phyloP scores from a whole-genome alignment of 2,113 vertebrate species.

The Plecotus auritus region DNA sequence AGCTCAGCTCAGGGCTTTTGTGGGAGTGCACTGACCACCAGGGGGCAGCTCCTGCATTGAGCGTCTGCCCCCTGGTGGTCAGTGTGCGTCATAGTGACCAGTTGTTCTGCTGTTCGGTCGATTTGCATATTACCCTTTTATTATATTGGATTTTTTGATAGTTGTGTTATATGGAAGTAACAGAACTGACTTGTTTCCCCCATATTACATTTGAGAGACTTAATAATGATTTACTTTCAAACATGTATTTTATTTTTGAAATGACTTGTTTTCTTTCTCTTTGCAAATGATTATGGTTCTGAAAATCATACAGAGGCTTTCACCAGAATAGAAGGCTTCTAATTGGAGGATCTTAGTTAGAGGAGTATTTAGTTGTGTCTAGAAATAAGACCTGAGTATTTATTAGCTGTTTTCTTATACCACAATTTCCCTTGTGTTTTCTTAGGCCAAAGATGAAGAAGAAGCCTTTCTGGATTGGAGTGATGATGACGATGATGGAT shows the following conservation, averaged over 20 bases:
- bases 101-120: too few relatives aligned
- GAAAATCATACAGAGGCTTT: not conserved
- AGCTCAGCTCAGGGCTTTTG: too few relatives aligned
- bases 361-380: not conserved
- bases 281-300: not conserved
- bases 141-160: not conserved
- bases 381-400: constrained; percentile 12
- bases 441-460: constrained; percentile 80
- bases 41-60: too few relatives aligned
- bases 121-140: too few relatives aligned
- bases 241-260: constrained; percentile 21
- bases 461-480: constrained; percentile 86
- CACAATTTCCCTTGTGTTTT: constrained; percentile 9
- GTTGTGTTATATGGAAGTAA: not conserved
- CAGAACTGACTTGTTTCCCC: not conserved
- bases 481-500: constrained; percentile 82
- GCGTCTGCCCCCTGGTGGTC: too few relatives aligned
- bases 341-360: constrained; percentile 26
- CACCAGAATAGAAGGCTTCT: not conserved
- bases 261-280: not conserved
- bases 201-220: not conserved
- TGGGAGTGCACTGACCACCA: too few relatives aligned
- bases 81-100: too few relatives aligned
- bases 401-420: not conserved
- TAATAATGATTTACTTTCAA: constrained; percentile 26